Evolutionary conservation across 2,113 vertebrate species (phyloP), one percentile per base, ranked within the genome.

Genomic region (Pholis gunnellus): DNA sequence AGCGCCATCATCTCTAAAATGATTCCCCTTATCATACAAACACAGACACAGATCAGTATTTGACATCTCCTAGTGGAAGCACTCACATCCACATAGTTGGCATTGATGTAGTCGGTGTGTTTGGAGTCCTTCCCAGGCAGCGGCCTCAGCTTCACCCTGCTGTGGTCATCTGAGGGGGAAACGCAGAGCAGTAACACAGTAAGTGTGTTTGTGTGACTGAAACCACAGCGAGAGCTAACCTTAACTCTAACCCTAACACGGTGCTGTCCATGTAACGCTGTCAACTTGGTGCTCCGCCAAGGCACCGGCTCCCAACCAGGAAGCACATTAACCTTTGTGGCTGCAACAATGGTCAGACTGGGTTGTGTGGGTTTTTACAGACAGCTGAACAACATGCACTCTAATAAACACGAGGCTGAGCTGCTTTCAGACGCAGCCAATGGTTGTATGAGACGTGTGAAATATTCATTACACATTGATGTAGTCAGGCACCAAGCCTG

Each of bases 81-180:
- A 96, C 97, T 98, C 95, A 99, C 98, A 86, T 98, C 97, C 1
- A 99, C 97, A 73, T 98, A 98, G 96, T 98, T 98, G 86, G 96
- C 97, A 76, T 99, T 98, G 94, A 98, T 98, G 95, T 98, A 98
- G 95, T 99, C 97, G 9, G 96, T 97, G 96, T 99, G 97, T 96
- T 97, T 99, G 84, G 96, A 96, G 91, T 99, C 97, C 91, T 98
- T 99, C 88, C 97, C 97, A 9, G 97, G 96, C 88, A 97, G 94
- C 78, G 96, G 97, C 88, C 97, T 95, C 85, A 99, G 92, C 93
- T 98, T 98, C 94, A 98, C 97, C 88, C 97, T 95, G 91, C 97
- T 98, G 95, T 98, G 97, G 95, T 99, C 98, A 93, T 98, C 98
- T 99, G 86, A 88, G 87, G 64, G 83, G 72, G 82, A 80, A 74